Conservation (phyloP, 1,140 invertebrate genomes). For the Cepaea nemoralis region DNA sequence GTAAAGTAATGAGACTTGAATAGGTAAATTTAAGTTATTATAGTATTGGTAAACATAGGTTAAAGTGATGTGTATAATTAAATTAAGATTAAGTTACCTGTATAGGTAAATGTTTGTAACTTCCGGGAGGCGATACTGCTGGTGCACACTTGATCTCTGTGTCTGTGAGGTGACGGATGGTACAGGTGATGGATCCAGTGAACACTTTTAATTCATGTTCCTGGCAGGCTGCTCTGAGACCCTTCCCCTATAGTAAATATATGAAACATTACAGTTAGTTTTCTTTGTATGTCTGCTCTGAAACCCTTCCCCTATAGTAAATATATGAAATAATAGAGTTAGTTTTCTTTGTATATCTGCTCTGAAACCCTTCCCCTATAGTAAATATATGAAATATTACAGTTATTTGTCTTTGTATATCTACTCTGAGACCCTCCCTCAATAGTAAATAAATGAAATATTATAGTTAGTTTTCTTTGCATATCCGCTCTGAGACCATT, state of each 20-base stretch:
- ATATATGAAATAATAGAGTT: no score
- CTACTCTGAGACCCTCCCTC: not conserved
- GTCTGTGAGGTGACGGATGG: not conserved
- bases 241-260: constrained; percentile 6
- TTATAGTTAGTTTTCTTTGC: no score
- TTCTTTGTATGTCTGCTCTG: not conserved
- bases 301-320: constrained; percentile 6
- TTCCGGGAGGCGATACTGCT: not conserved
- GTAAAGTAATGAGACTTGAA: no score
- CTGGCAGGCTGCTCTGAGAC: not conserved
- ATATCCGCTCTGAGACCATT: no score
- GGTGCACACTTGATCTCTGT: constrained; percentile 25
- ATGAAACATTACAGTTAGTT: no score
- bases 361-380: not conserved
- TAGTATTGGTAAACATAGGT: no score
- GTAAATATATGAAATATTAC: no score
- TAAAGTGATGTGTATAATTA: no score
- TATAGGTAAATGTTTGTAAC: not conserved
- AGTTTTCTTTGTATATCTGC: no score
- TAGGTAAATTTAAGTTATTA: no score
- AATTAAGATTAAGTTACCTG: constrained; percentile 14
- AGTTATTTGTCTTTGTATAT: no score
- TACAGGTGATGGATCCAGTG: constrained; percentile 8
- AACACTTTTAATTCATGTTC: constrained; percentile 2
- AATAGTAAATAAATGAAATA: no score